These are phyloP conservation scores for Eustalomyia histrio DNA, from an alignment of 2,888 invertebrate genomes.

Conservation along the genomic window DNA sequence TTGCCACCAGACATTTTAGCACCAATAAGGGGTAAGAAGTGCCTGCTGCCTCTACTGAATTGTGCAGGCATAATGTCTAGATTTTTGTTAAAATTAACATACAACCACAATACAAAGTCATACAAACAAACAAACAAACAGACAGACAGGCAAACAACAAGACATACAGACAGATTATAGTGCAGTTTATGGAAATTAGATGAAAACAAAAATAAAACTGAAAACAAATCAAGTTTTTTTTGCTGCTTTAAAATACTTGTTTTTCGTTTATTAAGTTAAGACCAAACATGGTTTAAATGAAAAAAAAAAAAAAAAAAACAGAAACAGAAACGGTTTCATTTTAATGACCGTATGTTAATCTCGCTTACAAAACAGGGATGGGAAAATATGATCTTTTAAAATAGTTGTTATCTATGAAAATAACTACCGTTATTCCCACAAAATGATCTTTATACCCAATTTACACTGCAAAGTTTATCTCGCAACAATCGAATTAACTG, in stretches of 20 bases:
- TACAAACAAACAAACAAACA: neutral
- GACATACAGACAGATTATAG: neutral
- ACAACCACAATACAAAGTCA: slow-evolving; percentile 33
- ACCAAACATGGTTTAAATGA: slow-evolving; percentile 20
- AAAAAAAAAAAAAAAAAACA: slow-evolving; percentile 2
- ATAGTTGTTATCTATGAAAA: too few relatives aligned
- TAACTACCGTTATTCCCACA: too few relatives aligned
- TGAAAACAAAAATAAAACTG: slow-evolving; percentile 13
- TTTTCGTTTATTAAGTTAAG: neutral
- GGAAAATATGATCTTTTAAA: neutral
- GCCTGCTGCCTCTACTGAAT: slow-evolving; percentile 15
- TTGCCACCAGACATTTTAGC: slow-evolving; percentile 73
- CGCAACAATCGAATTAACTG: too few relatives aligned
- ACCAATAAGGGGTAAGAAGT: slow-evolving; percentile 70
- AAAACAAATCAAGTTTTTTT: slow-evolving; percentile 40
- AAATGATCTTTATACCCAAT: too few relatives aligned
- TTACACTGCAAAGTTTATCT: too few relatives aligned
- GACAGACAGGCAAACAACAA: too few relatives aligned
- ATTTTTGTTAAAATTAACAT: slow-evolving; percentile 36
- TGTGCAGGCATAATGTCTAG: slow-evolving; percentile 54
- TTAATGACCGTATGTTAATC: slow-evolving; percentile 4
- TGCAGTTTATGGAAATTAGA: slow-evolving; percentile 47
- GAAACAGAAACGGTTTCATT: slow-evolving; percentile 18
- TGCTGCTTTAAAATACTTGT: slow-evolving; percentile 11
- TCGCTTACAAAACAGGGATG: neutral